These are phyloP conservation scores for Melanogrammus aeglefinus DNA, from an alignment of 2,797 vertebrate species.

Conservation along the genomic window DNA sequence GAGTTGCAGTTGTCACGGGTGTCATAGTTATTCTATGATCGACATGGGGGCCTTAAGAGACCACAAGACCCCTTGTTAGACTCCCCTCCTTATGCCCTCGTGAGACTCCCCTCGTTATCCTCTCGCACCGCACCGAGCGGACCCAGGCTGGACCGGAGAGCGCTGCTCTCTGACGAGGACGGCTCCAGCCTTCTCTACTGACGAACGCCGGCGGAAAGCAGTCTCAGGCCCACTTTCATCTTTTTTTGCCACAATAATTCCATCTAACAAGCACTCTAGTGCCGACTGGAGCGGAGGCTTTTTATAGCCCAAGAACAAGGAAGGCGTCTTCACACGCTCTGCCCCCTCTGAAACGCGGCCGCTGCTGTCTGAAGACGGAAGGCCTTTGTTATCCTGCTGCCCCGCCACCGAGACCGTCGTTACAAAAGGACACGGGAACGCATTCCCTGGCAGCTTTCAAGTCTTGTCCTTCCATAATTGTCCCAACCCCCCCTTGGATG, in stretches of 20 bases:
- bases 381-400: neutral
- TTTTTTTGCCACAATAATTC: slow-evolving; percentile 65
- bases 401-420: neutral
- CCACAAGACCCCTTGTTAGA: slow-evolving; percentile 42
- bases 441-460: neutral
- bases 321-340: slow-evolving; percentile 17
- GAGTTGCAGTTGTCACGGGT: neutral
- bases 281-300: slow-evolving; percentile 35
- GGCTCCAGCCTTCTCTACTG: slow-evolving; percentile 41
- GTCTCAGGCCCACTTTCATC: slow-evolving; percentile 66
- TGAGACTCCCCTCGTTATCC: slow-evolving; percentile 37
- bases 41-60: slow-evolving; percentile 30
- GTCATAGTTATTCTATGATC: neutral
- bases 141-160: slow-evolving; percentile 24
- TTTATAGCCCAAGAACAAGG: slow-evolving; percentile 31
- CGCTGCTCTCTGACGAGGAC: slow-evolving; percentile 21
- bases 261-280: slow-evolving; percentile 54
- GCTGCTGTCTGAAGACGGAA: neutral
- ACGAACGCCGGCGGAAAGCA: slow-evolving; percentile 38
- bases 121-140: slow-evolving; percentile 32
- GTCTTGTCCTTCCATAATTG: neutral
- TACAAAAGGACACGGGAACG: neutral
- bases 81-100: slow-evolving; percentile 44
- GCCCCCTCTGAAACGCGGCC: neutral
- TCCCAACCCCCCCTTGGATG: neutral